These are phyloP conservation scores for Spinus pinus DNA, from an alignment of 2,797 vertebrate species.

Conservation along the genomic window DNA sequence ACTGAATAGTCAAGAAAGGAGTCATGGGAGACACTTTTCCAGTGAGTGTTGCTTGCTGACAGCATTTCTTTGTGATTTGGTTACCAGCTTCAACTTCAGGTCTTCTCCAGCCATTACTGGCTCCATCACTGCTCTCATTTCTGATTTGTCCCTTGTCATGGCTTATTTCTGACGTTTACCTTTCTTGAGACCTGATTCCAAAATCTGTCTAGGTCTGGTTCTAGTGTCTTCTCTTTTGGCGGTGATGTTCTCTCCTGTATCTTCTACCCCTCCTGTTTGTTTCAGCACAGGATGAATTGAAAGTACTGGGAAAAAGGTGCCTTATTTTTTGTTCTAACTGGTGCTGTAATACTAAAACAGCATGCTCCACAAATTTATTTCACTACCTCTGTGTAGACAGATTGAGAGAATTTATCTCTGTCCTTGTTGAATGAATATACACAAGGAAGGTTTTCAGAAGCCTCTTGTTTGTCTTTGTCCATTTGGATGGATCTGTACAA, in stretches of 20 bases:
- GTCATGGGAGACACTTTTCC: background rate
- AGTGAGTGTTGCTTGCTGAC: background rate
- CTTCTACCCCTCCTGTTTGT: background rate
- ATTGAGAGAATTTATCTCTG: background rate
- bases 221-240: background rate
- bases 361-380: background rate
- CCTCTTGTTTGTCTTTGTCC: background rate
- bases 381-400: background rate
- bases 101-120: background rate
- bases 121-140: background rate
- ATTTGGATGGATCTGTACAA: background rate
- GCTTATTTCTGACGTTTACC: background rate
- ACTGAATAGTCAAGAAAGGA: background rate
- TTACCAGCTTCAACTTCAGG: background rate
- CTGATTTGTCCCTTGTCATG: background rate
- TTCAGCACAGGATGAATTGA: background rate
- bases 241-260: background rate
- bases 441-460: background rate
- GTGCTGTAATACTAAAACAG: background rate
- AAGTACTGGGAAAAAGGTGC: background rate
- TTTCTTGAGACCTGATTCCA: background rate
- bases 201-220: background rate
- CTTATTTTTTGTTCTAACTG: background rate
- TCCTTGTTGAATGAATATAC: background rate
- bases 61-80: background rate